A percentile compares a stretch with the other conserved stretches of the same genome.
These are phyloP conservation scores for Cryptomyrus ogoouensis DNA, from an alignment of 2,113 vertebrate species.

Conservation along the genomic window DNA sequence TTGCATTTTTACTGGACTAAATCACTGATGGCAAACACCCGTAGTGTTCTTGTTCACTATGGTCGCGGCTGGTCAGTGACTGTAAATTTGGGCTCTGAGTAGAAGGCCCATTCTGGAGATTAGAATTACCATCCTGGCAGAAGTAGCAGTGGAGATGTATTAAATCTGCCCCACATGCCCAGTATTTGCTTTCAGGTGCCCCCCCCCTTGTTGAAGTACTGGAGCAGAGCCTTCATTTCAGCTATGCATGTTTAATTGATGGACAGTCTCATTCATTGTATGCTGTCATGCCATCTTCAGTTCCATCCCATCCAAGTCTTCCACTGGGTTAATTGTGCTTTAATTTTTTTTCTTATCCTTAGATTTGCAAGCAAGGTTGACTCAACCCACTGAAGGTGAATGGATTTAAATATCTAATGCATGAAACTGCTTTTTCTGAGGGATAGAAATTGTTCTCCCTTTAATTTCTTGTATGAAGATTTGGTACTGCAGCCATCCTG, in stretches of 20 bases:
- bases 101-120: neutral
- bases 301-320: neutral
- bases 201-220: neutral
- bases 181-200: neutral
- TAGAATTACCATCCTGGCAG: neutral
- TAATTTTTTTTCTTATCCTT: conserved; percentile 17
- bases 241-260: neutral
- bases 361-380: conserved; percentile 76
- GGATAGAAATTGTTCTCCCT: neutral
- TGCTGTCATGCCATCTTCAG: neutral
- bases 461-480: neutral
- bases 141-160: neutral
- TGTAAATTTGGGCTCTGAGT: neutral
- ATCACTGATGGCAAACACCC: neutral
- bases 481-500: neutral
- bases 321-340: neutral
- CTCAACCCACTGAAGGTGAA: conserved; percentile 77
- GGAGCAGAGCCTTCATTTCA: neutral
- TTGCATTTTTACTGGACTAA: neutral
- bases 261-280: neutral
- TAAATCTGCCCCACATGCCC: neutral
- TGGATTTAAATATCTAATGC: conserved; percentile 14
- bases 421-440: neutral
- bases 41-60: neutral
- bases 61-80: neutral